Percentiles rank a stretch among this genome's conserved stretches.
Conservation (phyloP, 2,113 vertebrate genomes). For the Poicephalus meyeri region DNA sequence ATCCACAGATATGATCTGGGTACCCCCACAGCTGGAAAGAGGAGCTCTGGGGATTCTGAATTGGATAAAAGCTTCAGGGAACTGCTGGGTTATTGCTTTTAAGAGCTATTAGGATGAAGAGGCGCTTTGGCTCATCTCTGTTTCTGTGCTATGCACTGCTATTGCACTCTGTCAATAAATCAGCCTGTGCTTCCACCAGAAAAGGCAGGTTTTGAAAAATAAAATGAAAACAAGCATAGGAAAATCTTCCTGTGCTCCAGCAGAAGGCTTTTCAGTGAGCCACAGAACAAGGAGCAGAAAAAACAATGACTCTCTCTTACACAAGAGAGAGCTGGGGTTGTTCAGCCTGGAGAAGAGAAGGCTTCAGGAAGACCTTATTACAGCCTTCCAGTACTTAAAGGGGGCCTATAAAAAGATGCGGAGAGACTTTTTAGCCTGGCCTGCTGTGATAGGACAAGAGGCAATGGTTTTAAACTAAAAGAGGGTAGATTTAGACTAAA, state of each 20-base stretch:
- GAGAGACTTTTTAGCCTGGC: not conserved
- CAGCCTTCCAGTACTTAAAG: not conserved
- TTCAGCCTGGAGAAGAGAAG: not conserved
- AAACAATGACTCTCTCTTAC: not conserved
- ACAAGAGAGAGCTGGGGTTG: not conserved
- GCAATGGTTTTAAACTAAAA: not conserved
- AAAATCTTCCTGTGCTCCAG: not conserved
- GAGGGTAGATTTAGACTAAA: not conserved
- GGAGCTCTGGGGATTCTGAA: not conserved
- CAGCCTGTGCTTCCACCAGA: not conserved
- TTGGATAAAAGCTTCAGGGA: not conserved
- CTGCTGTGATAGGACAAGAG: not conserved
- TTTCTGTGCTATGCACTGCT: accelerated
- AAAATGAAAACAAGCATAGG: not conserved
- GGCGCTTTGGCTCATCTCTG: not conserved
- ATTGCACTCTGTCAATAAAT: not conserved
- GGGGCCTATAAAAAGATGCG: not conserved
- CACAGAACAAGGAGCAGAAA: not conserved
- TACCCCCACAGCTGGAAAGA: not conserved
- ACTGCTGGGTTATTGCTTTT: not conserved
- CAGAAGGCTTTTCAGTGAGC: not conserved
- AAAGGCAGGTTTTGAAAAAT: not conserved
- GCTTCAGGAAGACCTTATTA: not conserved
- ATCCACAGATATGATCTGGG: not conserved
- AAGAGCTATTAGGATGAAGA: not conserved